Evolutionary conservation across 2,888 invertebrate genomes (phyloP).

Genomic region (Synergus japonicus): DNA sequence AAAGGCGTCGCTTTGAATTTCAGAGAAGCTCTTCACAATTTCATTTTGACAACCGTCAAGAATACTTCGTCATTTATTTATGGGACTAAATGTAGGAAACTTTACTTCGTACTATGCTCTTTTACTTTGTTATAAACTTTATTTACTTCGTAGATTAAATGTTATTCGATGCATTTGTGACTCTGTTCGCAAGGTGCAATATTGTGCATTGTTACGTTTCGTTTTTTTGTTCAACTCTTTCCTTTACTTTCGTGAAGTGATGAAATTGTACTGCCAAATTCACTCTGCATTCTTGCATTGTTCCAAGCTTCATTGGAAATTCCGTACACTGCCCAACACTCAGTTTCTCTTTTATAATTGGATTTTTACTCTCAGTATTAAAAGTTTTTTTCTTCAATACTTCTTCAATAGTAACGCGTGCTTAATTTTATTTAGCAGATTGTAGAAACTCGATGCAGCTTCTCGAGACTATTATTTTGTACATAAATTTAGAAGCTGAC

Average conservation of each 20-base stretch:
- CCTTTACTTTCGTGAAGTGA: background rate
- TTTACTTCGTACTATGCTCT: constrained; percentile 43
- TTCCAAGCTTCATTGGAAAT: background rate
- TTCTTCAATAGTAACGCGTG: background rate
- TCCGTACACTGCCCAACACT: constrained; percentile 18
- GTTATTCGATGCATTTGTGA: constrained; percentile 2
- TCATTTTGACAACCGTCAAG: background rate
- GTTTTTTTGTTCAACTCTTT: background rate
- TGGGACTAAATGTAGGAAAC: background rate
- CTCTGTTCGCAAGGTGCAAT: constrained; percentile 9
- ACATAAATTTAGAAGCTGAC: constrained; percentile 15
- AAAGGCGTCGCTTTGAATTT: constrained; percentile 33
- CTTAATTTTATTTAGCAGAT: background rate
- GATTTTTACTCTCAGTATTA: constrained; percentile 29
- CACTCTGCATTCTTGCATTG: background rate
- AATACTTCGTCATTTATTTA: constrained; percentile 23
- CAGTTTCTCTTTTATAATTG: constrained; percentile 13
- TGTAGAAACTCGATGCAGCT: background rate
- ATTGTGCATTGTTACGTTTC: constrained; percentile 10
- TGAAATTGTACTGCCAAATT: constrained; percentile 7
- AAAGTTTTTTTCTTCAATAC: background rate
- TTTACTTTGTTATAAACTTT: background rate
- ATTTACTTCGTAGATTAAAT: constrained; percentile 13
- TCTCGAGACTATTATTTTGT: constrained; percentile 9
- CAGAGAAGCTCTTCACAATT: background rate